Evolutionary conservation across 2,888 invertebrate genomes (phyloP).

Genomic region (Epinotia nisella): DNA sequence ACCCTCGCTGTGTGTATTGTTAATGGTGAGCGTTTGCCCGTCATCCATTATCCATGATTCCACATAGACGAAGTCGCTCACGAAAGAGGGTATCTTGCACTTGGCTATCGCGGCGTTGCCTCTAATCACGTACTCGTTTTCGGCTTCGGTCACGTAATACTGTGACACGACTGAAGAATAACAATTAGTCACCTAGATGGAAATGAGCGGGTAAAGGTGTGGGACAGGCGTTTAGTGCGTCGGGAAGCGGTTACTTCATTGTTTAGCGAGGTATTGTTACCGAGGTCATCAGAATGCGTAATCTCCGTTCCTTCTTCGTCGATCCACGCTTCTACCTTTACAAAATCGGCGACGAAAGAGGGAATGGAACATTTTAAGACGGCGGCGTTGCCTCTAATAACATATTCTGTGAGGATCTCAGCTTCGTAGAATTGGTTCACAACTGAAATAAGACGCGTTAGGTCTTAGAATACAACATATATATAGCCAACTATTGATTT

Average conservation of each 20-base stretch:
- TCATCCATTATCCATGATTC: conserved; percentile 93
- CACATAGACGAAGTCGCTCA: conserved; percentile 95
- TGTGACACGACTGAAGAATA: conserved; percentile 92
- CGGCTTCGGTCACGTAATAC: conserved; percentile 95
- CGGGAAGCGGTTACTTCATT: conserved; percentile 62
- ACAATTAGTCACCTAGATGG: conserved; percentile 66
- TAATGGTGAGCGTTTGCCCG: conserved; percentile 86
- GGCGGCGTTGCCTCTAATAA: conserved; percentile 94
- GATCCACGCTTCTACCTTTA: conserved; percentile 93
- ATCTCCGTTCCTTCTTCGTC: conserved; percentile 88
- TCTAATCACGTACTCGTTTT: conserved; percentile 96
- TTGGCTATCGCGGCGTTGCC: conserved; percentile 96
- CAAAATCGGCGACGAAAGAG: conserved; percentile 96
- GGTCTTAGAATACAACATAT: conserved; percentile 6
- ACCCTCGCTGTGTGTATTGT: conserved; percentile 86
- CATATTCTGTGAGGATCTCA: conserved; percentile 95
- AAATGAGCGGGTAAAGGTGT: conserved; percentile 63
- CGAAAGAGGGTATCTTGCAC: conserved; percentile 97
- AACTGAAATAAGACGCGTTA: conserved; percentile 76
- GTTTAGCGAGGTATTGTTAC: conserved; percentile 82
- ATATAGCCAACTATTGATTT: background rate
- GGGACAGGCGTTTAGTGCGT: conserved; percentile 58
- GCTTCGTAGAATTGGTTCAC: conserved; percentile 96
- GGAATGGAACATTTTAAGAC: conserved; percentile 96
- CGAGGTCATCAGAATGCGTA: conserved; percentile 88